Percentiles rank a stretch among this genome's conserved stretches.
phyloP scores from a whole-genome alignment of 64 coral and sea anemone genomes.

The Anthopleura sola region DNA sequence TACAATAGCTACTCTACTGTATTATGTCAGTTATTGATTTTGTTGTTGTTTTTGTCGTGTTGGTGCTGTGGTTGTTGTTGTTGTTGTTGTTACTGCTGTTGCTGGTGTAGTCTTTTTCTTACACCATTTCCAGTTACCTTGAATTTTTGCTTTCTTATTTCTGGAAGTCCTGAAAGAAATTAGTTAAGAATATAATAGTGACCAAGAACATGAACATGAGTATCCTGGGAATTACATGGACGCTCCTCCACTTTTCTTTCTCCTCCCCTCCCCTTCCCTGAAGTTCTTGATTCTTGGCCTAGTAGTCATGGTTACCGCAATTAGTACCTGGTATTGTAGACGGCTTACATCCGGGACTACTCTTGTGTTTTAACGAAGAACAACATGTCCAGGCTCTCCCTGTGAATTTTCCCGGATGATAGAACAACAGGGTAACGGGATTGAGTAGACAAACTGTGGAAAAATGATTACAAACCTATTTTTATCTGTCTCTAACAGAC shows the following conservation, averaged over 20 bases:
- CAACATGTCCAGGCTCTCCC: conserved; percentile 82
- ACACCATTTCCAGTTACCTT: not conserved
- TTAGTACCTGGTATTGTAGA: conserved; percentile 65
- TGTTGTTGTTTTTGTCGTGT: not conserved
- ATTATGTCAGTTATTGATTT: not conserved
- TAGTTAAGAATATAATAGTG: no score
- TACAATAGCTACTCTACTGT: not conserved
- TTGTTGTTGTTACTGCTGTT: not conserved
- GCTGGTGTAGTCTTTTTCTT: not conserved
- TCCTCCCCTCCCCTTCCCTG: no score
- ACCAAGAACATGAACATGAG: no score
- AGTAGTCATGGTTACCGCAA: not conserved
- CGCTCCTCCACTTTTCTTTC: no score
- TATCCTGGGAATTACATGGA: no score
- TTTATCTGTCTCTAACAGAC: not conserved
- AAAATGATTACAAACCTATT: not conserved
- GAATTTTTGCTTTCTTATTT: not conserved
- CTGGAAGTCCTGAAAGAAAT: not conserved
- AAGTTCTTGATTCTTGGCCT: no score
- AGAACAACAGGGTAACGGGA: conserved; percentile 67
- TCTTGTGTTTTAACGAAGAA: conserved; percentile 35
- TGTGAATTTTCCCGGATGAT: conserved; percentile 72
- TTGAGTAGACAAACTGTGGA: conserved; percentile 61
- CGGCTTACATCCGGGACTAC: conserved; percentile 68
- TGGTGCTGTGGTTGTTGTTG: not conserved